Percentiles rank a stretch among this genome's conserved stretches.
phyloP scores from a whole-genome alignment of 2,888 invertebrate species.

The Acronicta psi region DNA sequence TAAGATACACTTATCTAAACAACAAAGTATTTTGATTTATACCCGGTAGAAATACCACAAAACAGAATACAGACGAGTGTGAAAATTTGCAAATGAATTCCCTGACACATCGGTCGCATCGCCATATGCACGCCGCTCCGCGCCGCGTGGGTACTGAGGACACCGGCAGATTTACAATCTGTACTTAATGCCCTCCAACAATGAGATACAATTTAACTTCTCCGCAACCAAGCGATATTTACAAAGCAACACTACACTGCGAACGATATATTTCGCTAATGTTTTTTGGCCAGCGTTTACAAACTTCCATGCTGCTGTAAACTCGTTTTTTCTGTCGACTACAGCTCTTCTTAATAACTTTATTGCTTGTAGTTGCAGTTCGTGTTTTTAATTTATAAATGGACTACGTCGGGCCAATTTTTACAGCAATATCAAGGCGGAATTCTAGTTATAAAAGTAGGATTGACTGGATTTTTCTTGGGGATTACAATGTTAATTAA shows the following conservation, averaged over 20 bases:
- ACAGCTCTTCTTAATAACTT: slow-evolving; percentile 79
- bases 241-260: slow-evolving; percentile 73
- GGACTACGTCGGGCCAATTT: slow-evolving; percentile 56
- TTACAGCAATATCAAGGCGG: slow-evolving; percentile 39
- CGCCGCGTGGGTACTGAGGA: slow-evolving; percentile 58
- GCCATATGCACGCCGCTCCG: slow-evolving; percentile 51
- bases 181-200: slow-evolving; percentile 82
- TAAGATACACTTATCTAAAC: not conserved
- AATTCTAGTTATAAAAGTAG: slow-evolving; percentile 25
- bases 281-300: slow-evolving; percentile 79
- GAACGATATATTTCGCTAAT: slow-evolving; percentile 74
- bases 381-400: slow-evolving; percentile 76
- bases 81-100: slow-evolving; percentile 68
- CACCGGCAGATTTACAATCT: slow-evolving; percentile 81
- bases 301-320: slow-evolving; percentile 70
- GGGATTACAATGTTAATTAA: slow-evolving; percentile 74
- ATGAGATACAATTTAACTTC: slow-evolving; percentile 85
- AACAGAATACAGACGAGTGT: slow-evolving; percentile 39
- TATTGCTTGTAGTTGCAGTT: slow-evolving; percentile 77
- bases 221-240: slow-evolving; percentile 76
- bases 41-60: slow-evolving; percentile 5
- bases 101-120: slow-evolving; percentile 59
- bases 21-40: slow-evolving; percentile 17
- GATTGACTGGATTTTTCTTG: slow-evolving; percentile 27
- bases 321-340: slow-evolving; percentile 72